phyloP scores from a whole-genome alignment of 2,888 invertebrate genomes.

The Ectropis crepuscularia region DNA sequence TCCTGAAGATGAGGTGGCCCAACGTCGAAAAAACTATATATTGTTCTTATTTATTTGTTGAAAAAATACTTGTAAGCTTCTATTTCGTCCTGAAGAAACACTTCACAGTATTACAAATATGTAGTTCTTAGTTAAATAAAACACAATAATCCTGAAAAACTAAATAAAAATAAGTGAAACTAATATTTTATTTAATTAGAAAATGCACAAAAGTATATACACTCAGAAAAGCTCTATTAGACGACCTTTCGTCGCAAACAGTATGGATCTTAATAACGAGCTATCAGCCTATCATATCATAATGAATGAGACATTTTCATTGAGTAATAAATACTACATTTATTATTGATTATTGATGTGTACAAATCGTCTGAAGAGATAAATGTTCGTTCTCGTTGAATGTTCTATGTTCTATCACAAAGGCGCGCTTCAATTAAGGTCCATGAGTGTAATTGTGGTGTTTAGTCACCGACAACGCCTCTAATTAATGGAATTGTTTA shows the following conservation, averaged over 20 bases:
- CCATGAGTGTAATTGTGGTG: constrained; percentile 74
- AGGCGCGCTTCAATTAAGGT: constrained; percentile 79
- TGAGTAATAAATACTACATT: constrained; percentile 44
- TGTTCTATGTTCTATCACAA: constrained; percentile 37
- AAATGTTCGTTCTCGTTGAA: constrained; percentile 40
- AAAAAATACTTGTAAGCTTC: no score
- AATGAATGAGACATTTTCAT: constrained; percentile 28
- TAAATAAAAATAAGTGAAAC: no score
- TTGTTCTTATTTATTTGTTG: no score
- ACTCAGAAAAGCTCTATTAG: constrained; percentile 2
- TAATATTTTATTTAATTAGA: no score
- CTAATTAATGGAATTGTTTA: constrained; percentile 45
- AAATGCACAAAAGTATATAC: no score
- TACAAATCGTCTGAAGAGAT: constrained; percentile 47
- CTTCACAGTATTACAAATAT: no score
- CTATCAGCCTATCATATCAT: constrained; percentile 24
- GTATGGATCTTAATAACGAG: constrained; percentile 29
- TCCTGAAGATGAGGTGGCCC: no score
- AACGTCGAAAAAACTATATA: no score
- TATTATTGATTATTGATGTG: constrained; percentile 51
- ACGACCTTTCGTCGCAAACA: constrained; percentile 14
- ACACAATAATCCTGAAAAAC: no score
- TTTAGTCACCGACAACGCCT: constrained; percentile 28
- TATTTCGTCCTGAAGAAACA: no score
- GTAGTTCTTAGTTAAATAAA: no score